phyloP scores from a whole-genome alignment of 2,888 invertebrate genomes.

The Diaprepes abbreviatus region DNA sequence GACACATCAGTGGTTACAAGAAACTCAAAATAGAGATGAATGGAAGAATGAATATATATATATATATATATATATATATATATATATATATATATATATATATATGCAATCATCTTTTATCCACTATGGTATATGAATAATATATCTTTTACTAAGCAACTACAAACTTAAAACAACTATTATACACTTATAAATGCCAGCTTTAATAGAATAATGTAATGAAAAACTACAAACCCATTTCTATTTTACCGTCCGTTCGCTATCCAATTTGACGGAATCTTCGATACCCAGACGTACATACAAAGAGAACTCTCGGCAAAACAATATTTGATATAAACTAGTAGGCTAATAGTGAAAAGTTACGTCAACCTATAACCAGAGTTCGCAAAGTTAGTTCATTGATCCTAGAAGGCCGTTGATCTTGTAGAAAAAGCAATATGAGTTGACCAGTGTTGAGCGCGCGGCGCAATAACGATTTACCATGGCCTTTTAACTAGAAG shows the following conservation, averaged over 20 bases:
- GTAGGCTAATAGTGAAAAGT: constrained; percentile 55
- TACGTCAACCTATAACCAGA: constrained; percentile 52
- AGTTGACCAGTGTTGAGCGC: constrained; percentile 36
- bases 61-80: too few relatives aligned
- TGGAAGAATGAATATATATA: too few relatives aligned
- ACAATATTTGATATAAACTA: constrained; percentile 39
- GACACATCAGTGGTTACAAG: too few relatives aligned
- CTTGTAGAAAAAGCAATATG: constrained; percentile 52
- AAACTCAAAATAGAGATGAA: too few relatives aligned
- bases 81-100: too few relatives aligned
- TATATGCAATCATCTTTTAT: too few relatives aligned
- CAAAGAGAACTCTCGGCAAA: not conserved
- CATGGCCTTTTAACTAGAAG: constrained; percentile 41
- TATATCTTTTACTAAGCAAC: too few relatives aligned
- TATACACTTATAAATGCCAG: too few relatives aligned
- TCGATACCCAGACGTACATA: not conserved
- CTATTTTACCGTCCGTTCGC: not conserved
- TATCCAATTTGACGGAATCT: not conserved
- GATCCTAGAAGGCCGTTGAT: constrained; percentile 61
- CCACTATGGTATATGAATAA: too few relatives aligned
- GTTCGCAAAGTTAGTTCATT: constrained; percentile 58
- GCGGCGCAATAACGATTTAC: constrained; percentile 28
- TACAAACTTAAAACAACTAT: too few relatives aligned
- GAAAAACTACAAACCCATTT: not conserved
- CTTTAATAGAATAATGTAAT: too few relatives aligned